Evolutionary conservation across 2,797 vertebrate species (phyloP).

Genomic region (Falco naumanni): DNA sequence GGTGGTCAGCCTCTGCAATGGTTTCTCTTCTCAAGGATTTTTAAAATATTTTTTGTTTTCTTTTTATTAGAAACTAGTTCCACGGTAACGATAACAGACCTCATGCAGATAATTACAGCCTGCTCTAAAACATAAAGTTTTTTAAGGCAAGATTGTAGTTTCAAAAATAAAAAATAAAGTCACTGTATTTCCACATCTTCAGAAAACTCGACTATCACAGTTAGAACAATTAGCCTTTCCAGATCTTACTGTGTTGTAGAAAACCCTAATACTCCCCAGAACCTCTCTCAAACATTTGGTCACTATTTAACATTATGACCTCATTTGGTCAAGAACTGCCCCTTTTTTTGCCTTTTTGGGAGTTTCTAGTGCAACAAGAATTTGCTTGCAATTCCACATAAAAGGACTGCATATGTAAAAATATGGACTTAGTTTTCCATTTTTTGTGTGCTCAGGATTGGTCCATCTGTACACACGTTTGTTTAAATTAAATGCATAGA

Average conservation of each 20-base stretch:
- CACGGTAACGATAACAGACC: too few species aligned
- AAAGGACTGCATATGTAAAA: background rate
- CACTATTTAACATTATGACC: background rate
- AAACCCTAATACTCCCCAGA: too few species aligned
- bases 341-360: background rate
- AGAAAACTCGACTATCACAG: too few species aligned
- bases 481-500: background rate
- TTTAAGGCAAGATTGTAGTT: too few species aligned
- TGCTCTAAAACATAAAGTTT: too few species aligned
- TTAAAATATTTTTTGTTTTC: background rate
- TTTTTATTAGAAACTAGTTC: too few species aligned
- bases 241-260: too few species aligned
- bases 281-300: too few species aligned
- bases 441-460: background rate
- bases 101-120: too few species aligned
- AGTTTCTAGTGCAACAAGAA: background rate
- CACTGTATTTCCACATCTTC: too few species aligned
- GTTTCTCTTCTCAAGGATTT: background rate
- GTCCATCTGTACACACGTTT: background rate
- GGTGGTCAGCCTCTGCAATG: background rate
- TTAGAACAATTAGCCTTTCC: too few species aligned
- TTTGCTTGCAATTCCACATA: background rate
- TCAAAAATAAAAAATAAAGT: too few species aligned
- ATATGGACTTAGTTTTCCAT: background rate
- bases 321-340: background rate